These are phyloP conservation scores for Paramormyrops kingsleyae DNA, from an alignment of 2,113 vertebrate species.

Conservation along the genomic window DNA sequence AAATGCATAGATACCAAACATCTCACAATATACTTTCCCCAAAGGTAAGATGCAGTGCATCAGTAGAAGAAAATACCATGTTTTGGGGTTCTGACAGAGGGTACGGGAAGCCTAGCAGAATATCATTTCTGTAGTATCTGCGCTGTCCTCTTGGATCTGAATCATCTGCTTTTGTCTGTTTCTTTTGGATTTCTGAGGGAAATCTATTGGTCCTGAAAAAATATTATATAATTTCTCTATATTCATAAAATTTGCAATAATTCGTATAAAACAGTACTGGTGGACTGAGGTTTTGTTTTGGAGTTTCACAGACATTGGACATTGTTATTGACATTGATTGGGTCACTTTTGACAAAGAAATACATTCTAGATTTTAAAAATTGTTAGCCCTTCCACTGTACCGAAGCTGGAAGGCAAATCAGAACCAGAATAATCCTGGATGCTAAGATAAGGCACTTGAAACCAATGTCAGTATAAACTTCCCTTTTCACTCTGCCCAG, in stretches of 20 bases:
- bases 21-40: neutral
- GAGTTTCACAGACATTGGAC: no score
- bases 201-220: neutral
- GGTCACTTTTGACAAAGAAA: neutral
- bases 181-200: neutral
- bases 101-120: neutral
- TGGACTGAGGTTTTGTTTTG: neutral
- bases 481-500: neutral
- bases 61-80: neutral
- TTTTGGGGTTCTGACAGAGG: neutral
- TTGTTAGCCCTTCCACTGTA: neutral
- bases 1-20: neutral
- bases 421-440: neutral
- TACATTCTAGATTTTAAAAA: no score
- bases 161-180: neutral
- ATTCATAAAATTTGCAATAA: neutral
- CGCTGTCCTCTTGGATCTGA: neutral
- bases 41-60: neutral
- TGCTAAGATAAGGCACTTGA: neutral
- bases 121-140: neutral
- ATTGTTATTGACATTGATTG: neutral
- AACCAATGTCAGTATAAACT: constrained; percentile 7
- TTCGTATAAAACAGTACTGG: neutral
- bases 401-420: neutral
- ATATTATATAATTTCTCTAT: neutral